These are phyloP conservation scores for Bombus cullumanus DNA, from an alignment of 1,140 invertebrate species.

Conservation along the genomic window DNA sequence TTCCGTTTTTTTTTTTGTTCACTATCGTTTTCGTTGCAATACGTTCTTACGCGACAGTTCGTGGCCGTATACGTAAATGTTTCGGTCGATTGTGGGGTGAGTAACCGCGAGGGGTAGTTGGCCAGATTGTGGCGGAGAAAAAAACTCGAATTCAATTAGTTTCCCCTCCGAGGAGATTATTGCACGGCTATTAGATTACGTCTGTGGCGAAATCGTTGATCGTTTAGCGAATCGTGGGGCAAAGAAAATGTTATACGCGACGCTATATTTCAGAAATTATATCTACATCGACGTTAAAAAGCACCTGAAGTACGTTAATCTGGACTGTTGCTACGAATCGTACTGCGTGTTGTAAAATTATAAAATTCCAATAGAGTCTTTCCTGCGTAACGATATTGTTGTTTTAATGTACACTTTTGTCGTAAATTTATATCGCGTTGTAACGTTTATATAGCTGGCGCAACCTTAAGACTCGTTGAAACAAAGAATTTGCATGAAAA, in stretches of 20 bases:
- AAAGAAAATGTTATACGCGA: not conserved
- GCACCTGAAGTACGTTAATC: not conserved
- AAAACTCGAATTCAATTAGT: slow-evolving; percentile 60
- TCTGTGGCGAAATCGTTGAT: not conserved
- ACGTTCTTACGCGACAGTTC: slow-evolving; percentile 63
- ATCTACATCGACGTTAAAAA: not conserved
- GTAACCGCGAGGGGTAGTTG: slow-evolving; percentile 34
- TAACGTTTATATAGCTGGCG: no score
- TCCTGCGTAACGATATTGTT: no score
- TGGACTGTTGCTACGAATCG: not conserved
- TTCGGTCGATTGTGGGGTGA: slow-evolving; percentile 62
- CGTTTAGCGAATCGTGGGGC: not conserved
- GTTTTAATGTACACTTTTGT: no score
- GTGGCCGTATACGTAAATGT: slow-evolving; percentile 64
- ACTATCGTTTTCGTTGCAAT: slow-evolving; percentile 49
- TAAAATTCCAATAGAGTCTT: not conserved
- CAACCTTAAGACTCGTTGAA: no score
- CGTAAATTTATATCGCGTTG: no score
- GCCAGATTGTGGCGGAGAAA: slow-evolving; percentile 3
- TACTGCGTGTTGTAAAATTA: not conserved
- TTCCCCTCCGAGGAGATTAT: not conserved
- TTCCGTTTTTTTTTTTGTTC: slow-evolving; percentile 57
- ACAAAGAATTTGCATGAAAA: no score
- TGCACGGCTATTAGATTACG: not conserved
- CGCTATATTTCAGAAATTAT: not conserved